A percentile compares a stretch with the other conserved stretches of the same genome.
Evolutionary conservation across 2,113 vertebrate species (phyloP).

Genomic region (Phalacrocorax pelagicus): DNA sequence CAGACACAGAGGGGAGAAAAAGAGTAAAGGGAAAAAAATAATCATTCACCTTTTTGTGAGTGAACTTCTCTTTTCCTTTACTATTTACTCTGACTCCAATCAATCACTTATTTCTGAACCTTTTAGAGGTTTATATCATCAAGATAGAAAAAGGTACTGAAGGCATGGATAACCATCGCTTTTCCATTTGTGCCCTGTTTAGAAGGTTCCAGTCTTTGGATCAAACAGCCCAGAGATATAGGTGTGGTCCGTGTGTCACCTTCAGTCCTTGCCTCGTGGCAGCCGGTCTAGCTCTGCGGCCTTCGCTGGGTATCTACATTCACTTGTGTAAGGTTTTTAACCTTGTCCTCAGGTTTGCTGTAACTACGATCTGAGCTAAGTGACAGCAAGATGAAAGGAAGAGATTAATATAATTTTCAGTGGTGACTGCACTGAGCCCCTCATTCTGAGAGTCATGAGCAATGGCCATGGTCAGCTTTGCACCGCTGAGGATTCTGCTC

Average conservation of each 20-base stretch:
- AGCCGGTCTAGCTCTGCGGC: background rate
- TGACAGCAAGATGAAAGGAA: background rate
- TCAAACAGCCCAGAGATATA: background rate
- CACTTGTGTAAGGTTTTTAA: background rate
- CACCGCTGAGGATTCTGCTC: accelerated
- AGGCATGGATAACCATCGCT: background rate
- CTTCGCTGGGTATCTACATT: background rate
- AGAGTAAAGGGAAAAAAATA: background rate
- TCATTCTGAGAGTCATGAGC: background rate
- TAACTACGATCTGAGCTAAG: background rate
- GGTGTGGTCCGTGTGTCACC: background rate
- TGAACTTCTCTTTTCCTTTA: background rate
- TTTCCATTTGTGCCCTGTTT: background rate
- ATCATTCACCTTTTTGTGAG: background rate
- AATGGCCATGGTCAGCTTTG: background rate
- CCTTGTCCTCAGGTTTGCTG: background rate
- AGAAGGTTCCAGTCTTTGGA: background rate
- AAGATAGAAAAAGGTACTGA: background rate
- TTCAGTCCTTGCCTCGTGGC: accelerated
- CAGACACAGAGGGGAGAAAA: background rate
- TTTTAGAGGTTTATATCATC: background rate
- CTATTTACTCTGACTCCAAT: background rate
- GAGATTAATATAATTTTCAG: background rate
- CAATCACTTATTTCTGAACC: background rate
- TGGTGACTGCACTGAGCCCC: background rate